These are phyloP conservation scores for Melanotaenia parkinsoni DNA, from an alignment of 2,797 vertebrate species.

Conservation along the genomic window DNA sequence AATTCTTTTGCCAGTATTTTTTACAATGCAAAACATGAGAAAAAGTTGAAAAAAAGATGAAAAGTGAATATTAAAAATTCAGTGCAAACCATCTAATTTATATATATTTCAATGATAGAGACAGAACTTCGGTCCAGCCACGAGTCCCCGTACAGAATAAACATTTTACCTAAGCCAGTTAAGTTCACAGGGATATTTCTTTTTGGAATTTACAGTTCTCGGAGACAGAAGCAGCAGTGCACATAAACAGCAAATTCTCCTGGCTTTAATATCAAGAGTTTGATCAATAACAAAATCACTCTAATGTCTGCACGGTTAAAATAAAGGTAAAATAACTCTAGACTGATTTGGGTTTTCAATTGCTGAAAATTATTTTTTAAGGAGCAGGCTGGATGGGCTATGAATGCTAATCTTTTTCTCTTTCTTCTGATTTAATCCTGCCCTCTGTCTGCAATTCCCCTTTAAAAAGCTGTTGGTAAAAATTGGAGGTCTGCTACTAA, in stretches of 20 bases:
- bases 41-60: neutral
- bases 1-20: conserved; percentile 3
- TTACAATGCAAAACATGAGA: neutral
- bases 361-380: neutral
- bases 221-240: neutral
- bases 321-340: neutral
- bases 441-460: too few relatives aligned
- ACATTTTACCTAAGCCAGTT: neutral
- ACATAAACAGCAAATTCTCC: neutral
- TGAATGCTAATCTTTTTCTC: neutral
- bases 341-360: neutral
- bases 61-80: neutral
- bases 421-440: neutral
- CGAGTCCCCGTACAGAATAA: neutral
- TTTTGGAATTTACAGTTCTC: neutral
- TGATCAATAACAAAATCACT: neutral
- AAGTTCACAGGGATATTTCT: neutral
- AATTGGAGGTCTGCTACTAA: too few relatives aligned
- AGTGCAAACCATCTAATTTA: neutral
- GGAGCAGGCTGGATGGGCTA: neutral
- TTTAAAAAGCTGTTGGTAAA: too few relatives aligned
- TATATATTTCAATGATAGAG: neutral
- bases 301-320: neutral
- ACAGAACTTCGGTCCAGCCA: neutral
- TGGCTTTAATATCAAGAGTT: neutral